Percentiles rank a stretch among this genome's conserved stretches.
Evolutionary conservation across 2,113 vertebrate genomes (phyloP).

Genomic region (Seriola rivoliana): DNA sequence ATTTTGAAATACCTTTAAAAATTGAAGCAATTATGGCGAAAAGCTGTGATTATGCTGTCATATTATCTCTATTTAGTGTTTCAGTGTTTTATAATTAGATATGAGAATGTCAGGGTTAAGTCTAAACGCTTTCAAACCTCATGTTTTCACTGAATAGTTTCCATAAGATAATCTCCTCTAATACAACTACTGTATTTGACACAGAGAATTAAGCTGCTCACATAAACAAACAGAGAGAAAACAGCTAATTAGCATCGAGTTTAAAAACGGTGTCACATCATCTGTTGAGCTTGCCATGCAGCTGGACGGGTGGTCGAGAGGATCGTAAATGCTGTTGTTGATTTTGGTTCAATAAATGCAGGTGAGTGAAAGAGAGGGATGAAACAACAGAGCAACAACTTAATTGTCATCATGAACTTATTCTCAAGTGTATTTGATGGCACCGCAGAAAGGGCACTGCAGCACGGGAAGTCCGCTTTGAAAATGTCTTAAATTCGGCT

Average conservation of each 20-base stretch:
- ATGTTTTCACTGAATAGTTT: neutral
- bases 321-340: neutral
- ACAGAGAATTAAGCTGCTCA: constrained; percentile 1
- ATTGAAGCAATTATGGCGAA: neutral
- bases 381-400: neutral
- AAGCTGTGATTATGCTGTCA: neutral
- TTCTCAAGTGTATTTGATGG: neutral
- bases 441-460: neutral
- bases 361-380: neutral
- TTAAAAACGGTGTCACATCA: neutral
- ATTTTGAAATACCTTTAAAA: neutral
- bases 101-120: neutral
- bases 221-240: neutral
- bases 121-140: neutral
- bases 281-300: neutral
- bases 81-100: neutral
- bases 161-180: constrained; percentile 7
- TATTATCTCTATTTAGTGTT: neutral
- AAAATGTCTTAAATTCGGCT: neutral
- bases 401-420: neutral
- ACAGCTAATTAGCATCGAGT: neutral
- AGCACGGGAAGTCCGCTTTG: neutral
- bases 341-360: neutral
- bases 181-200: neutral
- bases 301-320: constrained; percentile 9